Percentiles rank a stretch among this genome's conserved stretches.
These are phyloP conservation scores for Carettochelys insculpta DNA, from an alignment of 2,113 vertebrate genomes.

Conservation along the genomic window DNA sequence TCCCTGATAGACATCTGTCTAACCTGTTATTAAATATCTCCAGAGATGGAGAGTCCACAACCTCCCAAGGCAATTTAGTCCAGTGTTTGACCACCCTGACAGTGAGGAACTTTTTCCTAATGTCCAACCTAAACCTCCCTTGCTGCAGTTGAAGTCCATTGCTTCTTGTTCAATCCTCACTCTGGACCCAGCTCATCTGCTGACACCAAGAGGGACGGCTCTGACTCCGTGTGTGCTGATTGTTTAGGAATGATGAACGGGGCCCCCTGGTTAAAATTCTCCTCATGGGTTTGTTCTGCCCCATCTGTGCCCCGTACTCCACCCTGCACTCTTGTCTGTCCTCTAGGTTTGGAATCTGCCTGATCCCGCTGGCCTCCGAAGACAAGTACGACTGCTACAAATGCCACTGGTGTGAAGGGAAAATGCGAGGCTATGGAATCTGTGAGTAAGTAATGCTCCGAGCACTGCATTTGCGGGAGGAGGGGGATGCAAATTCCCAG, in stretches of 20 bases:
- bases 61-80: no score
- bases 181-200: accelerated
- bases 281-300: no score
- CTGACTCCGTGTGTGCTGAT: no score
- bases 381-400: slow-evolving; percentile 83
- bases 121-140: no score
- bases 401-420: slow-evolving; percentile 80
- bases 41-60: no score
- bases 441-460: slow-evolving; percentile 80
- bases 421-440: slow-evolving; percentile 80
- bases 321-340: neutral
- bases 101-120: no score
- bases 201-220: no score
- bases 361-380: slow-evolving; percentile 64
- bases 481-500: accelerated
- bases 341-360: slow-evolving; percentile 79
- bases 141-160: no score
- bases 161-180: no score
- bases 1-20: no score
- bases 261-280: neutral
- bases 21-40: no score
- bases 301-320: accelerated
- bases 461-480: accelerated
- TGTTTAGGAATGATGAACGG: neutral
- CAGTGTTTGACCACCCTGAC: no score